A percentile compares a stretch with the other conserved stretches of the same genome.
Conservation (phyloP, 2,888 invertebrate species). For the Geotrupes spiniger region DNA sequence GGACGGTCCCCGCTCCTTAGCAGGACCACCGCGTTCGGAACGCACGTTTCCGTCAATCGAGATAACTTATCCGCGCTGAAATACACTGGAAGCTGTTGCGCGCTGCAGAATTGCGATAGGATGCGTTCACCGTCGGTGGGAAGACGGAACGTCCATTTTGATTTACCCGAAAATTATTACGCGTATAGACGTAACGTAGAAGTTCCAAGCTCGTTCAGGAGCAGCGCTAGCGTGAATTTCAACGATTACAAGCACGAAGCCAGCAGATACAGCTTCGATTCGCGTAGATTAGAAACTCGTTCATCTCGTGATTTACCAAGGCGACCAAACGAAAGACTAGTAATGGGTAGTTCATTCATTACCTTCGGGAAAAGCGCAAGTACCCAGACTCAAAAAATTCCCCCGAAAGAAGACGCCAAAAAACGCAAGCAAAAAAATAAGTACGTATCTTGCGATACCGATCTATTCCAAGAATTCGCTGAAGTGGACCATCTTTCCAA, state of each 20-base stretch:
- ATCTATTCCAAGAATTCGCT: constrained; percentile 43
- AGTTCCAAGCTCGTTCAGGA: background rate
- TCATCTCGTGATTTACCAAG: background rate
- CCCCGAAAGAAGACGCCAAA: constrained; percentile 4
- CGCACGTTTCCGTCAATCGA: constrained; percentile 22
- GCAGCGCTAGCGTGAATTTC: background rate
- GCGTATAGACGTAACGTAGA: background rate
- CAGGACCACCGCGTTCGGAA: constrained; percentile 26
- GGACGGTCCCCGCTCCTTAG: constrained; percentile 29
- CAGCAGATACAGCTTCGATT: too few relatives aligned
- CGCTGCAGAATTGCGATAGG: constrained; percentile 12
- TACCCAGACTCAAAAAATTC: background rate
- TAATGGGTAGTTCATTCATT: background rate
- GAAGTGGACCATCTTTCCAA: constrained; percentile 42
- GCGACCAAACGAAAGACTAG: background rate
- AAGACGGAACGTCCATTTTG: constrained; percentile 16
- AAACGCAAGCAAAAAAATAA: constrained; percentile 5
- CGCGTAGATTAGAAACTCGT: too few relatives aligned
- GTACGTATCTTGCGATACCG: constrained; percentile 41
- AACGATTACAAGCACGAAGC: background rate
- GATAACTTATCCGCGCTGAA: constrained; percentile 10
- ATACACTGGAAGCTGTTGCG: constrained; percentile 14
- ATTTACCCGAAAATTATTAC: constrained; percentile 8
- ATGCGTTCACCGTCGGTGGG: constrained; percentile 8
- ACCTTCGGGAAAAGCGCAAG: background rate